Conservation (phyloP, 2,113 vertebrate genomes). For the Gymnogyps californianus region DNA sequence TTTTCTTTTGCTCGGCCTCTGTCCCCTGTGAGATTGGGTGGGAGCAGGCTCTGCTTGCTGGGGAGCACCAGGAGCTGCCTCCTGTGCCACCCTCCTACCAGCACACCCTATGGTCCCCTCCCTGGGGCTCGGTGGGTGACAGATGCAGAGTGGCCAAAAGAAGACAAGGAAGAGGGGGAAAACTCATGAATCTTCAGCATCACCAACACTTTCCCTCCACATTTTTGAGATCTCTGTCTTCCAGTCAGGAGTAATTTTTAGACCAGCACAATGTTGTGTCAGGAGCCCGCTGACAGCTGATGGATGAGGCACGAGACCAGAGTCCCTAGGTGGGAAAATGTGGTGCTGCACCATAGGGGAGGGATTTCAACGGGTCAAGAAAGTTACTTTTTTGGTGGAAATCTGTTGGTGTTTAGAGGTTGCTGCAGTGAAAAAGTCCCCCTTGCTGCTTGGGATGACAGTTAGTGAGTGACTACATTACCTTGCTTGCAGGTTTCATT, state of each 20-base stretch:
- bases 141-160: background rate
- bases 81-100: background rate
- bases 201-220: too few relatives aligned
- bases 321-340: background rate
- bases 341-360: background rate
- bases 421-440: background rate
- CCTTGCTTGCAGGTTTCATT: background rate
- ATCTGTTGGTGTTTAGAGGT: background rate
- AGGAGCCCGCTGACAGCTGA: background rate
- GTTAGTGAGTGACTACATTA: background rate
- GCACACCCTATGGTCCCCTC: background rate
- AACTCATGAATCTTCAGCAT: background rate
- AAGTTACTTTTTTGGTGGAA: background rate
- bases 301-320: background rate
- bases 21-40: background rate
- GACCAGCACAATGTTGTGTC: background rate
- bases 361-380: background rate
- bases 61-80: background rate
- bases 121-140: accelerated
- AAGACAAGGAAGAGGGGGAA: background rate
- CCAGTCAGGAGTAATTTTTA: background rate
- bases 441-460: background rate
- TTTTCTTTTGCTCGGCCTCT: background rate
- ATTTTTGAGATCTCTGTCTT: background rate
- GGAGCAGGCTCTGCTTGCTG: background rate